These are phyloP conservation scores for Drosophila pseudotalamancana DNA, from an alignment of 2,888 invertebrate species.

Conservation along the genomic window DNA sequence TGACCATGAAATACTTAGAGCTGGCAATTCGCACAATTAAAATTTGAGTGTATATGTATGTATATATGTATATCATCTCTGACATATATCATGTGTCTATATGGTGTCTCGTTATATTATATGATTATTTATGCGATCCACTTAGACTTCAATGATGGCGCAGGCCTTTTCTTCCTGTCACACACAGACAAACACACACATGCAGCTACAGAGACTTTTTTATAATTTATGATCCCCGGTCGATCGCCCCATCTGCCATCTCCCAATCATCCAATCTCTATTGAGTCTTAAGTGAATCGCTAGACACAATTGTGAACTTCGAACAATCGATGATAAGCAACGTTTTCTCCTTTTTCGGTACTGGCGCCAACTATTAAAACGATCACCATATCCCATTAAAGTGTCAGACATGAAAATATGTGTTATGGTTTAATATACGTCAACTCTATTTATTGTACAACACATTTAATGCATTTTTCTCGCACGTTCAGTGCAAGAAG, in stretches of 20 bases:
- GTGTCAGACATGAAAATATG: constrained; percentile 26
- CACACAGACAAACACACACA: constrained; percentile 4
- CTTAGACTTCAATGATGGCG: constrained; percentile 5
- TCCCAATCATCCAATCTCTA: constrained; percentile 24
- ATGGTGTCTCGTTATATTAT: neutral
- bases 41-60: constrained; percentile 7
- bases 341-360: constrained; percentile 20
- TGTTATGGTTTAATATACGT: constrained; percentile 8
- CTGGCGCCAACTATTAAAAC: constrained; percentile 15
- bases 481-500: constrained; percentile 8
- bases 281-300: constrained; percentile 42
- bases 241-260: constrained; percentile 20
- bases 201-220: neutral
- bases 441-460: neutral
- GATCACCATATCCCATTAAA: constrained; percentile 21
- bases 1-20: constrained; percentile 36
- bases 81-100: constrained; percentile 22
- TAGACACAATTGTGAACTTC: constrained; percentile 56
- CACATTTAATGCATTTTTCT: constrained; percentile 14
- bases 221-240: constrained; percentile 33
- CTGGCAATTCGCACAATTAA: constrained; percentile 39
- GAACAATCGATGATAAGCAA: constrained; percentile 48
- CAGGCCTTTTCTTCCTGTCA: constrained; percentile 38
- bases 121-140: constrained; percentile 11
- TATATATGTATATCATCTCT: neutral